Base-by-base conservation (phyloP, 2,888 invertebrate species). In the Polylopha cassiicola region DNA sequence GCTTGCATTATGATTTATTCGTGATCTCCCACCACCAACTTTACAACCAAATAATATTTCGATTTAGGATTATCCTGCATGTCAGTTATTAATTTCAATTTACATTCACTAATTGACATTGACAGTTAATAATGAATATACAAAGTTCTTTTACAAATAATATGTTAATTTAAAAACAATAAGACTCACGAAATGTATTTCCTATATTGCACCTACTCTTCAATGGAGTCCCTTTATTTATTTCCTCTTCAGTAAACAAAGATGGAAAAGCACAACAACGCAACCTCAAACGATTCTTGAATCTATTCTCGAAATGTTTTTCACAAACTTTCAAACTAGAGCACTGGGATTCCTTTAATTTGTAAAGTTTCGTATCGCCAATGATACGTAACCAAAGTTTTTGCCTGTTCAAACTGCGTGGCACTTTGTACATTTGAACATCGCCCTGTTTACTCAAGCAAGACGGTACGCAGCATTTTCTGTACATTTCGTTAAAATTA, bases 271-370 rank as follows among this genome's bases (percentile, higher is more conserved):
- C 15, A 9, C 8, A 8, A 1, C n/a, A 26, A 15, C 26, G 26
- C n/a, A 26, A 15, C 3, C 26, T n/a, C 26, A 15, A 26, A 15
- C 26, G 26, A 26, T 6, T 26, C 26, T 26, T 26, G 8, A 26
- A 26, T 26, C 26, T 26, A 4, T 8, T 26, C 26, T 26, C 26
- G 15, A 26, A 26, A 26, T 26, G 26, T 26, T 26, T 26, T 8
- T 26, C 26, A 14, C 26, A 26, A 26, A 26, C 26, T 26, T 26
- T 26, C 3, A 26, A 15, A 14, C 26, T 8, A 8, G 14, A 26
- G 26, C 8, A 14, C 26, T 26, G 26, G 2, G 26, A 26, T 4
- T 26, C 15, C 2, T 4, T 26, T 9, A 26, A 14, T 14, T 26
- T 26, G 4, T 26, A 13, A 6, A 26, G 8, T 26, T 26, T 26